Conservation (phyloP, 2,888 invertebrate genomes). For the Azorinus chamasolen region DNA sequence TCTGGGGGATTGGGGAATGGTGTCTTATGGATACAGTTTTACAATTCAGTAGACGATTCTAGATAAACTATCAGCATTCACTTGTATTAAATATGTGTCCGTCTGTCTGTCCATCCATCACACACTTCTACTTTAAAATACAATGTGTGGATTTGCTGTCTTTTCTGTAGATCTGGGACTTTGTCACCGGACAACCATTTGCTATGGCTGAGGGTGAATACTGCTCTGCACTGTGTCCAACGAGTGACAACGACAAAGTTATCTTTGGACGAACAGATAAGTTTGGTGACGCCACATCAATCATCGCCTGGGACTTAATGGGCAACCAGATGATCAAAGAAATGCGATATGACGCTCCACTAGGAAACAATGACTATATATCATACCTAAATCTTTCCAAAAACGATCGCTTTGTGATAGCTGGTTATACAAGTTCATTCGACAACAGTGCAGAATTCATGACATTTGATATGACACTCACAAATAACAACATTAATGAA, state of each 20-base stretch:
- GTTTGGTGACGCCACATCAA: slow-evolving; percentile 84
- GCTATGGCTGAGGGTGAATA: slow-evolving; percentile 84
- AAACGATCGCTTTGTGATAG: slow-evolving; percentile 84
- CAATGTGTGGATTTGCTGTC: too few relatives aligned
- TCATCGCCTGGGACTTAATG: slow-evolving; percentile 85
- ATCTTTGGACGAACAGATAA: slow-evolving; percentile 85
- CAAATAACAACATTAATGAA: slow-evolving; percentile 80
- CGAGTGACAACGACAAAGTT: slow-evolving; percentile 84
- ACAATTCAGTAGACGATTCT: too few relatives aligned
- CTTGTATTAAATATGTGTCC: too few relatives aligned
- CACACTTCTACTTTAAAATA: too few relatives aligned
- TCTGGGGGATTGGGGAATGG: too few relatives aligned
- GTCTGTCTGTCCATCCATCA: too few relatives aligned
- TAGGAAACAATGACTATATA: slow-evolving; percentile 85
- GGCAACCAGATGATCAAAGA: slow-evolving; percentile 84
- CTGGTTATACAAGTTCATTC: slow-evolving; percentile 85
- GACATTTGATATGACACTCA: slow-evolving; percentile 84
- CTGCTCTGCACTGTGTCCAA: slow-evolving; percentile 85
- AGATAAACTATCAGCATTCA: too few relatives aligned
- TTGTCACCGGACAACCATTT: slow-evolving; percentile 83
- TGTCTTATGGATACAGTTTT: too few relatives aligned
- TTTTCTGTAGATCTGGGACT: slow-evolving; percentile 85
- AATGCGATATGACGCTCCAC: slow-evolving; percentile 83
- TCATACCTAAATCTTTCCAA: slow-evolving; percentile 83
- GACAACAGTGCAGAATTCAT: slow-evolving; percentile 86